Evolutionary conservation across 2,888 invertebrate species (phyloP).

Genomic region (Minunthozetes semirufus): DNA sequence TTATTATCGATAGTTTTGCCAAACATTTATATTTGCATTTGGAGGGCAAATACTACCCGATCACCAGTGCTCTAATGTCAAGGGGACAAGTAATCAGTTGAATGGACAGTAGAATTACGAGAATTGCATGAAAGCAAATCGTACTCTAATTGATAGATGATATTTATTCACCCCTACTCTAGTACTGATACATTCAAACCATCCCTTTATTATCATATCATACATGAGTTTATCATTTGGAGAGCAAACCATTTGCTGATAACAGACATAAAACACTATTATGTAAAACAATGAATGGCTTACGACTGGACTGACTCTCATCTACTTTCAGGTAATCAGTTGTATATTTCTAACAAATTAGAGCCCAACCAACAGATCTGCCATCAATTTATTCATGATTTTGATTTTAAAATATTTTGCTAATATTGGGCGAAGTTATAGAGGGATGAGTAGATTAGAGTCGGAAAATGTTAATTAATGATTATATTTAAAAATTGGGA

Average conservation of each 20-base stretch:
- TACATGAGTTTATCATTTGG: neutral
- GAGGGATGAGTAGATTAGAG: neutral
- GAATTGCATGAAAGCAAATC: neutral
- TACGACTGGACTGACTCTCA: neutral
- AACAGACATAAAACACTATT: neutral
- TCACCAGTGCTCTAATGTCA: neutral
- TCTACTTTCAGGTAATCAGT: neutral
- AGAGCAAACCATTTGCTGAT: slow-evolving; percentile 7
- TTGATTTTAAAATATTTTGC: neutral
- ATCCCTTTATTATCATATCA: slow-evolving; percentile 13
- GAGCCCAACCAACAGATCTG: neutral
- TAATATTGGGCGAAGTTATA: slow-evolving; percentile 15
- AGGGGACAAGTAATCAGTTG: neutral
- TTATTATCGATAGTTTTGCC: too few relatives aligned
- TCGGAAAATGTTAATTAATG: neutral
- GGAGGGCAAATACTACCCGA: neutral
- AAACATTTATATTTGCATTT: too few relatives aligned
- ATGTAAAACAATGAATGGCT: slow-evolving; percentile 8
- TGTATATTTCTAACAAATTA: neutral
- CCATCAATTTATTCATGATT: neutral
- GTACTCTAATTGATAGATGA: slow-evolving; percentile 9
- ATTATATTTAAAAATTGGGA: neutral
- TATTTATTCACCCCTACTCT: slow-evolving; percentile 21
- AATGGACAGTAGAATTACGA: neutral
- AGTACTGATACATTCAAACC: neutral